A percentile compares a stretch with the other conserved stretches of the same genome.
phyloP scores from a whole-genome alignment of 2,797 vertebrate species.

The Rallus crepitans region DNA sequence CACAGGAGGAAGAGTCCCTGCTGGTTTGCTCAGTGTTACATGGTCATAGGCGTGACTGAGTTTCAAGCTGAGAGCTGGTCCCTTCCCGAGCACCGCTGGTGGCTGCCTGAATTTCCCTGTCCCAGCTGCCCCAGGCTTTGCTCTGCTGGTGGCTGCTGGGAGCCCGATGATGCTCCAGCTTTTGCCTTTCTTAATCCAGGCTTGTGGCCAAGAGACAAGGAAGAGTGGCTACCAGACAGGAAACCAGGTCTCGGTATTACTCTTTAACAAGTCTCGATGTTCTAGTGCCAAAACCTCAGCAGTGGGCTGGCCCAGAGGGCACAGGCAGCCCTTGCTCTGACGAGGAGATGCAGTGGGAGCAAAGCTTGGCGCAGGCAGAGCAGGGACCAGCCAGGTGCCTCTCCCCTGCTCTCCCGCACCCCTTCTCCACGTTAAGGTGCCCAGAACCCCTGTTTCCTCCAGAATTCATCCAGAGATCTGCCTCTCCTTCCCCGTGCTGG shows the following conservation, averaged over 20 bases:
- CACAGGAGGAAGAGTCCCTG: not conserved
- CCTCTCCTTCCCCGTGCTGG: not conserved
- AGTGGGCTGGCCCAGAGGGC: not conserved
- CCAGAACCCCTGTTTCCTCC: not conserved
- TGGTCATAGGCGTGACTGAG: accelerated
- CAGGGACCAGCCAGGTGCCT: not conserved
- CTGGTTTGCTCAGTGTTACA: not conserved
- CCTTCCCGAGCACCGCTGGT: not conserved
- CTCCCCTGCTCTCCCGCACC: not conserved
- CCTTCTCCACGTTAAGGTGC: not conserved
- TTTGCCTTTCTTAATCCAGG: not conserved
- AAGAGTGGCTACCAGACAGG: not conserved
- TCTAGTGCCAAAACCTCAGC: not conserved
- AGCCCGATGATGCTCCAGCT: not conserved
- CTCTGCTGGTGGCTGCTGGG: not conserved
- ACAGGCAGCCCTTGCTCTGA: not conserved
- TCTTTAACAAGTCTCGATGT: not conserved
- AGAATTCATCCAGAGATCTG: not conserved
- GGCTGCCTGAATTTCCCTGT: not conserved
- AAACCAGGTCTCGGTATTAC: not conserved
- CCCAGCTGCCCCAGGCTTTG: not conserved
- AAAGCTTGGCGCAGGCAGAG: not conserved
- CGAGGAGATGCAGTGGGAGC: not conserved
- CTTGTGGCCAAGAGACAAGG: not conserved
- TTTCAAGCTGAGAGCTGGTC: not conserved